These are phyloP conservation scores for Thyatira batis DNA, from an alignment of 2,888 invertebrate species.

Conservation along the genomic window DNA sequence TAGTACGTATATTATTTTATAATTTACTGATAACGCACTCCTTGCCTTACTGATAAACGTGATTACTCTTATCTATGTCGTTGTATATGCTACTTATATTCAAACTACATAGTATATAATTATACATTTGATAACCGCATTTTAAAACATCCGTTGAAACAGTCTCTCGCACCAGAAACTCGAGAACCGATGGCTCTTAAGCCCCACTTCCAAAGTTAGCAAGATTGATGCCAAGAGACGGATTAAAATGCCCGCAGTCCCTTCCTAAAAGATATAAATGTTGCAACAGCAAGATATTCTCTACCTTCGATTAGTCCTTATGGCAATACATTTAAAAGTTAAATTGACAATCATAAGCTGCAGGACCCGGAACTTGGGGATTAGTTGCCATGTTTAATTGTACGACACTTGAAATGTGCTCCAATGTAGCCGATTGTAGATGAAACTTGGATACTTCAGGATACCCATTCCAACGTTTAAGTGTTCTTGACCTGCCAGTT, in stretches of 20 bases:
- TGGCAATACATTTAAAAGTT: neutral
- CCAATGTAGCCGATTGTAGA: neutral
- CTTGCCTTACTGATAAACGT: constrained; percentile 20
- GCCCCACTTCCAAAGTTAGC: neutral
- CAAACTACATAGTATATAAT: neutral
- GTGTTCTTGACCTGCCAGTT: neutral
- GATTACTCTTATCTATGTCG: constrained; percentile 29
- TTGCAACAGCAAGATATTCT: neutral
- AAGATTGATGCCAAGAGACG: neutral
- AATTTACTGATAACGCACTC: constrained; percentile 30
- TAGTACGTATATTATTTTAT: constrained; percentile 27
- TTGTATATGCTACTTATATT: neutral
- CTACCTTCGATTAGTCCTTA: neutral
- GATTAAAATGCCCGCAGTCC: neutral
- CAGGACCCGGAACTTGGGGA: neutral
- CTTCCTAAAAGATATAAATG: neutral
- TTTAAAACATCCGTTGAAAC: neutral
- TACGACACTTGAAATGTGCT: neutral
- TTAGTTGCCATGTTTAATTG: neutral
- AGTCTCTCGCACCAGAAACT: neutral
- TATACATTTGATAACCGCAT: neutral
- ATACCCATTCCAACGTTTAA: neutral
- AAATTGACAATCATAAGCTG: neutral
- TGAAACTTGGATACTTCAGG: neutral
- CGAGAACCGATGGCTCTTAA: neutral